Base-by-base conservation (phyloP, 2,113 vertebrate genomes). In the Mus musculus region DNA sequence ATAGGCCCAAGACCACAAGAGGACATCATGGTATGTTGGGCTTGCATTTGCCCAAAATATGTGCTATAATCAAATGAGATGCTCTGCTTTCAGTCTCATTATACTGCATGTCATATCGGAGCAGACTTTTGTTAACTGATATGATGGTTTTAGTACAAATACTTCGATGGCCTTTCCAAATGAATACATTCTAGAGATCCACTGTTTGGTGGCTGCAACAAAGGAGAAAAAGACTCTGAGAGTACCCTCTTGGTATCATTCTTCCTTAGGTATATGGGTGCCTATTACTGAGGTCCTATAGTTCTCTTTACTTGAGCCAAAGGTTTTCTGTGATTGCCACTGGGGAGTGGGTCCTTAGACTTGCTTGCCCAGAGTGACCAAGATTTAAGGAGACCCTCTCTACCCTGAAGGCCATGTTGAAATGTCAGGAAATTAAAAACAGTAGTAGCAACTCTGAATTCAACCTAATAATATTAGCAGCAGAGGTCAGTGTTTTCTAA, bases 301-400 rank as follows among this genome's bases (percentile, higher is more conserved):
- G 5, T 54, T 90, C 28, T 95, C 65, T 88, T 85, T n/a, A 81
- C 59, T 46, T 89, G 49, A 96, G 77, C 89, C 73, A 46, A 33
- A 94, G 42, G 33, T 75, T 90, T 89, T 8, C 7, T 84, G 30
- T 11, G 20, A 88, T 91, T 94, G 54, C 46, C 49, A 12, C 0
- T 72, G 54, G n/a, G 63, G 30, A 90, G 42, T 87, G 14, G 7
- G 33, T 69, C 19, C 7, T 78, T 28, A 20, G 76, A 46, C 17
- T 61, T 84, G 30, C 46, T 91, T 90, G 76, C n/a, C 30, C 9
- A 52, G 24, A 92, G 13, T 63, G 81, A 56, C 39, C 71, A 81
- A 46, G 61, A 24, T n/a, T 7, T 73, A 42, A 28, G 65, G 36
- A 93, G 28, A 22, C 52, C 8, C 33, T 92, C n/a, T 46, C 1